A percentile compares a stretch with the other conserved stretches of the same genome.
These are phyloP conservation scores for Poecilia wingei DNA, from an alignment of 2,797 vertebrate genomes.

Conservation along the genomic window DNA sequence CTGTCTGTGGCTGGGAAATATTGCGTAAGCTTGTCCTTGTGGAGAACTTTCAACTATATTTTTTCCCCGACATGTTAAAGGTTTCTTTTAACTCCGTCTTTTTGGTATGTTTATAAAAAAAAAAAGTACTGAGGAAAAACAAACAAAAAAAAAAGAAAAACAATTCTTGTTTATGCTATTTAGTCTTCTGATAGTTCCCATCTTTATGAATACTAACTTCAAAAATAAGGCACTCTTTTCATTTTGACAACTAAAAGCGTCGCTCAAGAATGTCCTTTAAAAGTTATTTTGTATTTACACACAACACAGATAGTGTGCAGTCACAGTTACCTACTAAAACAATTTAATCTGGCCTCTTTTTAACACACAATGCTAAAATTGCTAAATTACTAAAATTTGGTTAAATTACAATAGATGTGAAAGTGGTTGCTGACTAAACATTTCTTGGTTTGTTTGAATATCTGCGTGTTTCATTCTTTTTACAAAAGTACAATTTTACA, in stretches of 20 bases:
- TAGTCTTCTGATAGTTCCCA: neutral
- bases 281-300: neutral
- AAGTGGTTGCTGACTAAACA: neutral
- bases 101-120: neutral
- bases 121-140: too few species aligned
- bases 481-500: neutral
- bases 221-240: neutral
- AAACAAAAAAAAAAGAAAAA: too few species aligned
- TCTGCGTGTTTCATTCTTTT: neutral
- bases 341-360: neutral
- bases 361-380: neutral
- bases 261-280: conserved; percentile 2
- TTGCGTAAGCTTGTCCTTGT: conserved; percentile 1
- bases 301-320: neutral
- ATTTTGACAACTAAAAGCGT: neutral
- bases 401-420: neutral
- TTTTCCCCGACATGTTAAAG: neutral
- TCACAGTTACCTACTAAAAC: neutral
- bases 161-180: neutral
- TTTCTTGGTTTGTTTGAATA: neutral
- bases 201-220: neutral
- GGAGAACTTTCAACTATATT: neutral
- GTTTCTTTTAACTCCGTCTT: neutral
- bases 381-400: neutral
- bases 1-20: neutral